Conservation (phyloP, 2,888 invertebrate species). For the Nudaria mundana region DNA sequence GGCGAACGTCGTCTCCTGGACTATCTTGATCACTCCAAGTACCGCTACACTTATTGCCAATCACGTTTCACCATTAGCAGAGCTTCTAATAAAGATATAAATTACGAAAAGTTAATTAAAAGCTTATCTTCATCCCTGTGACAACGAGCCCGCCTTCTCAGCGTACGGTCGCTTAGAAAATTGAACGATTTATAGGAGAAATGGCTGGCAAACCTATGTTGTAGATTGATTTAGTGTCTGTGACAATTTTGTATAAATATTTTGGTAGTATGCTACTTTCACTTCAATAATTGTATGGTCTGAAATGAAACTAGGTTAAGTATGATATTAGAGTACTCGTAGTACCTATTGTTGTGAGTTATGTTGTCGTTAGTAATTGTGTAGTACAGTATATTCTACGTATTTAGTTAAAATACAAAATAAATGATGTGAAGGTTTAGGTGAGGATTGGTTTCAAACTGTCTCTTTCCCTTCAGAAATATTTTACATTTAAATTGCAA, state of each 20-base stretch:
- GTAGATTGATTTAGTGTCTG: conserved; percentile 47
- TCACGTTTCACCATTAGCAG: conserved; percentile 61
- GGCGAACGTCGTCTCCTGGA: conserved; percentile 29
- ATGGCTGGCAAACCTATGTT: conserved; percentile 42
- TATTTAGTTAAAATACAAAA: no score
- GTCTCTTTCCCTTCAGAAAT: no score
- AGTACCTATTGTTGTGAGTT: conserved; percentile 19
- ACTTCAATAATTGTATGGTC: conserved; percentile 23
- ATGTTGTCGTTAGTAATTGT: conserved; percentile 12
- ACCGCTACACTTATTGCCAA: conserved; percentile 55
- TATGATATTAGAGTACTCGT: no score
- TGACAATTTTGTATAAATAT: conserved; percentile 31
- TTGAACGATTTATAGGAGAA: conserved; percentile 67
- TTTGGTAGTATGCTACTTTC: conserved; percentile 32
- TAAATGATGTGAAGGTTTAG: no score
- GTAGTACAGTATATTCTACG: no score
- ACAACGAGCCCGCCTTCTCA: conserved; percentile 42
- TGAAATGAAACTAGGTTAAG: conserved; percentile 19
- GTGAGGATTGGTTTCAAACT: conserved; percentile 13
- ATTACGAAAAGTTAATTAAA: conserved; percentile 78
- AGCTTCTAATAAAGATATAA: conserved; percentile 75
- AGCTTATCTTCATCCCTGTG: conserved; percentile 59
- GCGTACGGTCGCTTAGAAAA: conserved; percentile 54
- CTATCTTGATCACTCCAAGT: conserved; percentile 56
- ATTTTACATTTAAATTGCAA: conserved; percentile 21